Conservation (phyloP, 2,797 vertebrate genomes). For the Lindbergichthys nudifrons region DNA sequence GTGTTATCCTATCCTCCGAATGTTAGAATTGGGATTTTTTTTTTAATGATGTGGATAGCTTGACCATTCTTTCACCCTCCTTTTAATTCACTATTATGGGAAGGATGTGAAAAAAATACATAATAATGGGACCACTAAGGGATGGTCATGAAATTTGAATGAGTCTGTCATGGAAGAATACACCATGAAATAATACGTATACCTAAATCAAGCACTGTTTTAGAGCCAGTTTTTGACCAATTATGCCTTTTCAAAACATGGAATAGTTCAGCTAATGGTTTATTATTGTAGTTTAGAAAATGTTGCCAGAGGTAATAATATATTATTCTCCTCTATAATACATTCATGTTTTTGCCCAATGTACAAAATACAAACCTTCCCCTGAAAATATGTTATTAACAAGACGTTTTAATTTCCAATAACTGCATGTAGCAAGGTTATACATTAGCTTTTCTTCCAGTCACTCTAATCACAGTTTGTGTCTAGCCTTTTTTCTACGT, state of each 20-base stretch:
- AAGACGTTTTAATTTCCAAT: slow-evolving; percentile 12
- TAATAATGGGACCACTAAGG: slow-evolving; percentile 78
- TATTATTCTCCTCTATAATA: not conserved
- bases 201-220: slow-evolving; percentile 54
- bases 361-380: not conserved
- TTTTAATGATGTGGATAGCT: slow-evolving; percentile 78
- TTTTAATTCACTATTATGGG: slow-evolving; percentile 76
- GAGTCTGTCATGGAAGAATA: slow-evolving; percentile 71
- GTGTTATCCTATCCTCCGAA: slow-evolving; percentile 69
- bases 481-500: slow-evolving; percentile 44
- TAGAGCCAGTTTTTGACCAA: slow-evolving; percentile 35
- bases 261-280: slow-evolving; percentile 19
- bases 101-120: slow-evolving; percentile 77
- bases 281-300: slow-evolving; percentile 30
- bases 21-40: slow-evolving; percentile 64
- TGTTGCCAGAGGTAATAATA: not conserved
- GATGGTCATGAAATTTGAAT: slow-evolving; percentile 81
- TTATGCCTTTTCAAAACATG: slow-evolving; percentile 44
- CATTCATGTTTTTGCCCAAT: slow-evolving; percentile 10
- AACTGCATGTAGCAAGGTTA: not conserved
- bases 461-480: slow-evolving; percentile 49
- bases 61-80: slow-evolving; percentile 77
- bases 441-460: slow-evolving; percentile 20
- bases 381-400: slow-evolving; percentile 10
- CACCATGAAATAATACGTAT: slow-evolving; percentile 67